Evolutionary conservation across 2,888 invertebrate species (phyloP), one percentile per base, ranked within the genome.

Genomic region (Xestia sexstrigata): DNA sequence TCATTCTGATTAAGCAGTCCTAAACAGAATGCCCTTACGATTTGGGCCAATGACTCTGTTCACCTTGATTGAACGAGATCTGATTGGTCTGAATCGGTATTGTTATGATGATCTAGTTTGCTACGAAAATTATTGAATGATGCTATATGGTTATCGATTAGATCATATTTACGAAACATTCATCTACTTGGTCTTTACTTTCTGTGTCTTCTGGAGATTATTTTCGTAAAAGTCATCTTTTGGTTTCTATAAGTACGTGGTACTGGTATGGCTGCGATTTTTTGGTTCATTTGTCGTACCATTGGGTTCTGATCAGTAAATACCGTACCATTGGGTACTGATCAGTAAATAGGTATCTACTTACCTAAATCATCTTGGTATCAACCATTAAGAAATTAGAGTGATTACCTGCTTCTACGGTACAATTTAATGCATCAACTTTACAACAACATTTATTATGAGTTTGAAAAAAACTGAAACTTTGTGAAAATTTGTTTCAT

Each of bases 11-110:
- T 77, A 79, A 79, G 79, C 87, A 70, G 30, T 83, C 9, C 78
- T 88, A 86, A 81, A 60, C 58, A 79, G 60, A 84, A 78, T 79
- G 76, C 70, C 82, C 77, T 82, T 76, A 74, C 68, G 78, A 81
- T 78, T 81, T 72, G 66, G 78, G 75, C 79, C 82, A 84, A 69
- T 47, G 13, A 26, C 72, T 69, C 30, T 58, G 66, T 88, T 82
- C 74, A 86, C 87, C 87, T 87, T 82, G 84, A 79, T 80, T 78
- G 65, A 76, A 72, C 45, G 42, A 69, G 60, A 68, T 78, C 47
- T 72, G 74, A 85, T 88, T 86, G 77, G 70, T 82, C 70, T 67
- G 68, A 72, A 74, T 60, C 49, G 15, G 71, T 78, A 66, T 77
- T 77, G 69, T 68, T 67, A 68, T 65, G 52, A 74, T 70, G 63